Evolutionary conservation across 2,113 vertebrate species (phyloP).

Genomic region (Synchiropus splendidus): DNA sequence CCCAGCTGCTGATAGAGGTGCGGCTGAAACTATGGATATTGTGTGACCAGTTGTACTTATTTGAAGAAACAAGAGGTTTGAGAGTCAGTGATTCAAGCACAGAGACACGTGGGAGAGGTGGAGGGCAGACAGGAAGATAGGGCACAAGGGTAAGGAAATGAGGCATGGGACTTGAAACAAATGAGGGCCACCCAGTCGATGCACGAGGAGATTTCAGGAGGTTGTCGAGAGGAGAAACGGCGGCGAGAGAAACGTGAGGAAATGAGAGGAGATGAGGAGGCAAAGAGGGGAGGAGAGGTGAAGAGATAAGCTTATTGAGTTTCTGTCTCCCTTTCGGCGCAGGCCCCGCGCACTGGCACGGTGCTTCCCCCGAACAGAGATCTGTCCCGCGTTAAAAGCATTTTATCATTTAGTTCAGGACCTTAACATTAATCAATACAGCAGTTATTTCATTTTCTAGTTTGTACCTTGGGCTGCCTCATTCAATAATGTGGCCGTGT

Average conservation of each 20-base stretch:
- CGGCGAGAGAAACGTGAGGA: conserved; percentile 45
- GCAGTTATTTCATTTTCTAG: conserved; percentile 61
- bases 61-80: conserved; percentile 49
- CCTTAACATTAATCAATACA: conserved; percentile 62
- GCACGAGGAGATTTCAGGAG: conserved; percentile 16
- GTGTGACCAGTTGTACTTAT: conserved; percentile 17
- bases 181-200: conserved; percentile 25
- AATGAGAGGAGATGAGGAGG: conserved; percentile 47
- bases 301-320: conserved; percentile 62
- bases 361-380: conserved; percentile 39
- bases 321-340: conserved; percentile 42
- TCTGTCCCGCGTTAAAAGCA: conserved; percentile 55
- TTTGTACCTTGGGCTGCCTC: conserved; percentile 40
- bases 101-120: conserved; percentile 2
- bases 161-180: conserved; percentile 36
- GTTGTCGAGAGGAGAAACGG: conserved; percentile 19
- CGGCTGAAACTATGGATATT: conserved; percentile 17
- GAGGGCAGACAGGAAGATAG: conserved; percentile 22
- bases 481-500: conserved; percentile 47
- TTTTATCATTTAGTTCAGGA: conserved; percentile 56
- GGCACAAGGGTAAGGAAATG: conserved; percentile 38
- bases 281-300: conserved; percentile 36
- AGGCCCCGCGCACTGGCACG: conserved; percentile 6
- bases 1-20: conserved; percentile 20
- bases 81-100: too few relatives aligned